Percentiles rank a stretch among this genome's conserved stretches.
Evolutionary conservation across 2,113 vertebrate species (phyloP).

Genomic region (Sclerurus mexicanus): DNA sequence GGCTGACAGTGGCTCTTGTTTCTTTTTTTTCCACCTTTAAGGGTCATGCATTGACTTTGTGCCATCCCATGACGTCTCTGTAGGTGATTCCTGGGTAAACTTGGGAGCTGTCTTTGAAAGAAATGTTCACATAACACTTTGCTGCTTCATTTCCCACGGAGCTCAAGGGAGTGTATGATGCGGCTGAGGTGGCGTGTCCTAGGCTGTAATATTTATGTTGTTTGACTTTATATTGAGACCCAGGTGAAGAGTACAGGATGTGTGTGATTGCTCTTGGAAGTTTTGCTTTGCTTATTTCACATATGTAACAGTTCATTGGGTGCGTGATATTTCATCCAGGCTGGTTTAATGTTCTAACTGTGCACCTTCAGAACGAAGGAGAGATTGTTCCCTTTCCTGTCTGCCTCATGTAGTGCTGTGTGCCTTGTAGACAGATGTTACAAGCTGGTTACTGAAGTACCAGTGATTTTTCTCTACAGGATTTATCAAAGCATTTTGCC

Average conservation of each 20-base stretch:
- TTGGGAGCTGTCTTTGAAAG: background rate
- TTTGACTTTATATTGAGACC: background rate
- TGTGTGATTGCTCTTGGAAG: background rate
- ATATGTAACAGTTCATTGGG: background rate
- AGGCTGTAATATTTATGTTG: background rate
- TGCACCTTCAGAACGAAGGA: background rate
- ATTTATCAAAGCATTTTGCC: background rate
- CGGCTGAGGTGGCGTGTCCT: rapidly evolving
- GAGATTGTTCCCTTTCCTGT: background rate
- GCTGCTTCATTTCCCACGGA: background rate
- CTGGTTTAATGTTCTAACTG: background rate
- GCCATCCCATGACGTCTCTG: background rate
- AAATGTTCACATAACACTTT: background rate
- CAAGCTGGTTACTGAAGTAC: background rate
- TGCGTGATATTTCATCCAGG: background rate
- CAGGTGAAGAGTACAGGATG: background rate
- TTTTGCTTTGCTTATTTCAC: background rate
- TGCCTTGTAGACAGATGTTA: background rate
- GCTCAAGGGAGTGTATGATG: background rate
- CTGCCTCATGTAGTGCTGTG: background rate
- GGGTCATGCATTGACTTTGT: background rate
- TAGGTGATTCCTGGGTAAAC: background rate
- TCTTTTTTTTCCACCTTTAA: background rate
- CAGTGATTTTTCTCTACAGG: background rate
- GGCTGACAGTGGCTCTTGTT: background rate